These are phyloP conservation scores for Charina bottae DNA, from an alignment of 2,113 vertebrate species.

Conservation along the genomic window DNA sequence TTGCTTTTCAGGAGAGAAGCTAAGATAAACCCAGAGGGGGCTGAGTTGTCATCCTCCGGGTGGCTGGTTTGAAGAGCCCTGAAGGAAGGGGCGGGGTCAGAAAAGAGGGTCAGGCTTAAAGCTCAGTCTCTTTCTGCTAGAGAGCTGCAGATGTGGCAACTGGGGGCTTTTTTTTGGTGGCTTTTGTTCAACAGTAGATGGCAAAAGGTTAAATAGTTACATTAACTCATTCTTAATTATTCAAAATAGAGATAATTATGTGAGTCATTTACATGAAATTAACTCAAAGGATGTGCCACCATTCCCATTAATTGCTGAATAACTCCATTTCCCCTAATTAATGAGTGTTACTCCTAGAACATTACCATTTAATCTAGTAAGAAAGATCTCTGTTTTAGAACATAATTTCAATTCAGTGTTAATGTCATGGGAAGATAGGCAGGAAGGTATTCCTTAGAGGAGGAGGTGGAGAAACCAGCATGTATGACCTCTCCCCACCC, in stretches of 20 bases:
- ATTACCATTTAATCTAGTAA: conserved; percentile 9
- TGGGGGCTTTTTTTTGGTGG: background rate
- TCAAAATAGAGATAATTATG: conserved; percentile 5
- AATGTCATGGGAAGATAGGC: background rate
- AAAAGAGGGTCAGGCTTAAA: conserved; percentile 40
- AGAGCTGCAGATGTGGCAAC: background rate
- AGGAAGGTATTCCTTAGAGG: background rate
- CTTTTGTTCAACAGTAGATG: background rate
- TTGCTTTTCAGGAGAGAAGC: background rate
- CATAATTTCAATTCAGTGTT: background rate
- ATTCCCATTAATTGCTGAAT: conserved; percentile 4
- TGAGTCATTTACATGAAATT: conserved; percentile 24
- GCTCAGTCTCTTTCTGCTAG: background rate
- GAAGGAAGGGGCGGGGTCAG: background rate
- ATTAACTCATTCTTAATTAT: background rate
- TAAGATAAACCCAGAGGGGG: background rate
- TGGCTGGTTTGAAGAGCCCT: conserved; percentile 59
- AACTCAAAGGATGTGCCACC: conserved; percentile 8
- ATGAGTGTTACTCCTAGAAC: conserved; percentile 12
- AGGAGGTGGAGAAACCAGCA: background rate
- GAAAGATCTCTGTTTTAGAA: background rate
- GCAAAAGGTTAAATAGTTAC: conserved; percentile 5
- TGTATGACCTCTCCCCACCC: background rate
- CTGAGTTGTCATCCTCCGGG: background rate
- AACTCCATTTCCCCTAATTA: conserved; percentile 13